A percentile compares a stretch with the other conserved stretches of the same genome.
These are phyloP conservation scores for Drosophila tanythrix DNA, from an alignment of 2,888 invertebrate genomes.

Conservation along the genomic window DNA sequence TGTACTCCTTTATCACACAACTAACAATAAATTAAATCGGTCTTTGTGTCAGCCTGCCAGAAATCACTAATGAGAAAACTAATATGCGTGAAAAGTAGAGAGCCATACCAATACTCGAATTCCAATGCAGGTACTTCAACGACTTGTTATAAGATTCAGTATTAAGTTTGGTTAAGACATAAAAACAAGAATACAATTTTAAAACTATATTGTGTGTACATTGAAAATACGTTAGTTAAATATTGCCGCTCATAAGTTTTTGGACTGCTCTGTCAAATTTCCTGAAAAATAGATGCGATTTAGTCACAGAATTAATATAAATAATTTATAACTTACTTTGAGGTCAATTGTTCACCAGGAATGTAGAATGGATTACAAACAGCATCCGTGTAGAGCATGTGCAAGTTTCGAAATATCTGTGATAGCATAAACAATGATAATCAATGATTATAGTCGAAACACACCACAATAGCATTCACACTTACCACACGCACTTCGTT, in stretches of 20 bases:
- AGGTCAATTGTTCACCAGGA: conserved; percentile 95
- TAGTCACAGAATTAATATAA: not conserved
- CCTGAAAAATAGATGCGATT: conserved; percentile 85
- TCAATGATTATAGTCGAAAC: not conserved
- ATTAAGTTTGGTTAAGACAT: not conserved
- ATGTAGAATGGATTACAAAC: conserved; percentile 98
- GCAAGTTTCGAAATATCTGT: conserved; percentile 94
- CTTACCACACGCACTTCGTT: conserved; percentile 96
- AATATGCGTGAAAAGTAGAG: not conserved
- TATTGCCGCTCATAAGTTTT: conserved; percentile 86
- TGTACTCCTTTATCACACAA: no score
- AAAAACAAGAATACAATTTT: not conserved
- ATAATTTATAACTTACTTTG: conserved; percentile 87
- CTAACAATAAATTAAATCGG: no score
- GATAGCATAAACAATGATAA: conserved; percentile 41
- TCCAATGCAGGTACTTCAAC: not conserved
- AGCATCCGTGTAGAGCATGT: conserved; percentile 96
- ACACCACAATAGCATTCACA: not conserved
- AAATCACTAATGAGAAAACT: not conserved
- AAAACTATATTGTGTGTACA: conserved; percentile 1
- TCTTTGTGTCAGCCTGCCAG: not conserved
- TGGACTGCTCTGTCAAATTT: conserved; percentile 89
- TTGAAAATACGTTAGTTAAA: conserved; percentile 45
- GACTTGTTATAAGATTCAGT: not conserved
- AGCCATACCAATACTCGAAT: not conserved